Conservation (phyloP, 2,888 invertebrate species). For the Drosophila siamana region DNA sequence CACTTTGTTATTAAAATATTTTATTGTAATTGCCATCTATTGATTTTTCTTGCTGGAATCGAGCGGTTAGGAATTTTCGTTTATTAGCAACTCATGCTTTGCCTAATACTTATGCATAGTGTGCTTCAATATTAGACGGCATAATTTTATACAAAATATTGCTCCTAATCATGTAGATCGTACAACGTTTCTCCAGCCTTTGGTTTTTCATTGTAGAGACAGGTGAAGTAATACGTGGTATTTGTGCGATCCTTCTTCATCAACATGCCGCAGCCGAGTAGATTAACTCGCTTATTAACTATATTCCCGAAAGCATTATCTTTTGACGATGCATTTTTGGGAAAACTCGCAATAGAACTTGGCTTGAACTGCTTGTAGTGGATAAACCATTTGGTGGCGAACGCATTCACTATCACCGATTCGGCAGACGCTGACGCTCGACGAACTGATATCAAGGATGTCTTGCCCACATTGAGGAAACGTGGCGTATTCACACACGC, state of each 20-base stretch:
- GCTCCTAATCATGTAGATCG: neutral
- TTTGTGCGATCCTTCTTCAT: neutral
- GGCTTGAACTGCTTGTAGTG: neutral
- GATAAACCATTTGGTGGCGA: too few relatives aligned
- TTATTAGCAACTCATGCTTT: too few relatives aligned
- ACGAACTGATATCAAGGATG: too few relatives aligned
- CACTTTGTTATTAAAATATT: too few relatives aligned
- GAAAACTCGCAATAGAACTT: neutral
- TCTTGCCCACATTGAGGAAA: conserved; percentile 29
- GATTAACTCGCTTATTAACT: neutral
- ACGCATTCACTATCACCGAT: too few relatives aligned
- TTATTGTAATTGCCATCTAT: too few relatives aligned
- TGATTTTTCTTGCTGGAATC: too few relatives aligned
- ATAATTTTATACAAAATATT: too few relatives aligned
- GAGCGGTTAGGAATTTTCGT: too few relatives aligned
- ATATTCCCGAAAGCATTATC: neutral
- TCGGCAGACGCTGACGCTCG: neutral
- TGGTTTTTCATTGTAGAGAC: conserved; percentile 6
- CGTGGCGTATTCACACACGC: conserved; percentile 40
- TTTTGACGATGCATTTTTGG: neutral
- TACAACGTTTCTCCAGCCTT: conserved; percentile 1
- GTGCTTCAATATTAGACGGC: too few relatives aligned
- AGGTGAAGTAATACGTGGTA: neutral
- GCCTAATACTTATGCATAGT: too few relatives aligned
- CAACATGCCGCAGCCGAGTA: conserved; percentile 3